Evolutionary conservation across 2,113 vertebrate species (phyloP).

Genomic region (Cariama cristata): DNA sequence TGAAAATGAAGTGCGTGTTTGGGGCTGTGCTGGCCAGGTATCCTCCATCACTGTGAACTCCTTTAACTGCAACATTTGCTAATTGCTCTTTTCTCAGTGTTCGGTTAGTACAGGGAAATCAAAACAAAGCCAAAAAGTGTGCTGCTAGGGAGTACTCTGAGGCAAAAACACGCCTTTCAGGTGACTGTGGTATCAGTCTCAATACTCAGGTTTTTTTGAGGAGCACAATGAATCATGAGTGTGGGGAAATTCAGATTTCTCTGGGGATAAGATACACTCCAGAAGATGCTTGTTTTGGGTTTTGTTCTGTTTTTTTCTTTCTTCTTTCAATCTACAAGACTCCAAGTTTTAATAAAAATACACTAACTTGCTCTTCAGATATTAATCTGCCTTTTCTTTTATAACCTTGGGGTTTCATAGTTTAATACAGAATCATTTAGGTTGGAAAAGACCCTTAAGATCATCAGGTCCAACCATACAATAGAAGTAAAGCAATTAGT

Average conservation of each 20-base stretch:
- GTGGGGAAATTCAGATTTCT: neutral
- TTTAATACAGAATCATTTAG: neutral
- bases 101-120: neutral
- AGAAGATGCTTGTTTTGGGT: neutral
- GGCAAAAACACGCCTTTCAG: neutral
- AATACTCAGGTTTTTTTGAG: neutral
- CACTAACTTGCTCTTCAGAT: neutral
- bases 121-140: neutral
- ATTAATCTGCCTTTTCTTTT: neutral
- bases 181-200: neutral
- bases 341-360: neutral
- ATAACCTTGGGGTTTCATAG: neutral
- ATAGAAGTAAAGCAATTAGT: slow-evolving; percentile 42
- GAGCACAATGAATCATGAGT: fast-evolving
- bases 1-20: neutral
- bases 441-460: neutral
- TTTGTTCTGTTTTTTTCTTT: too few relatives aligned
- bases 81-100: neutral
- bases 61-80: neutral
- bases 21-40: neutral
- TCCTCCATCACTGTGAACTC: neutral
- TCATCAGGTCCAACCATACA: neutral
- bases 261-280: neutral
- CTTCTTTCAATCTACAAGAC: neutral
- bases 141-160: fast-evolving